A percentile compares a stretch with the other conserved stretches of the same genome.
Conservation (phyloP, 2,113 vertebrate genomes). For the Bombycilla garrulus region DNA sequence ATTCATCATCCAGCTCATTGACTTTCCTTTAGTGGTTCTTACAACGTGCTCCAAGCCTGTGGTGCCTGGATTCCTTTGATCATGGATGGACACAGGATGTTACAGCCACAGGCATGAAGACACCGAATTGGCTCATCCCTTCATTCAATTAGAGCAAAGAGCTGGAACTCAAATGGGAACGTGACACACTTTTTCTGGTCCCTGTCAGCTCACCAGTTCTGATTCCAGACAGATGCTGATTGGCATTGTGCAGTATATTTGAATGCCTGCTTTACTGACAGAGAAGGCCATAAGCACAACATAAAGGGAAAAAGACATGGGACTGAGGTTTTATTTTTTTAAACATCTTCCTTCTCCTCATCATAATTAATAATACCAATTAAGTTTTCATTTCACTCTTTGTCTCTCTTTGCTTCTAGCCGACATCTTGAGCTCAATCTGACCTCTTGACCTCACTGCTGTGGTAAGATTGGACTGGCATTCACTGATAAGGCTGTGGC, state of each 20-base stretch:
- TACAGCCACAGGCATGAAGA: neutral
- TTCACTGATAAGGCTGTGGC: neutral
- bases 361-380: neutral
- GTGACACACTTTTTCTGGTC: neutral
- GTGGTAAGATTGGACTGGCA: neutral
- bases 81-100: neutral
- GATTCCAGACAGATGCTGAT: neutral
- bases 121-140: neutral
- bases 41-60: neutral
- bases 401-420: neutral
- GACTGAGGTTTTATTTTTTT: accelerated
- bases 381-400: neutral
- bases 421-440: neutral
- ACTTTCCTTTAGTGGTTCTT: neutral
- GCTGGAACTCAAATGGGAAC: neutral
- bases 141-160: neutral
- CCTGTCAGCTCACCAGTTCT: neutral
- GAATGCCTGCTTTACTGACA: neutral
- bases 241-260: neutral
- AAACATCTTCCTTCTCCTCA: neutral
- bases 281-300: neutral
- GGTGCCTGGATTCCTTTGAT: neutral
- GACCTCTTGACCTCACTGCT: neutral
- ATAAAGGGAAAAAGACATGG: neutral
- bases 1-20: neutral